Evolutionary conservation across 92 coral and sea anemone species (phyloP).

Genomic region (Parazoanthus swiftii): DNA sequence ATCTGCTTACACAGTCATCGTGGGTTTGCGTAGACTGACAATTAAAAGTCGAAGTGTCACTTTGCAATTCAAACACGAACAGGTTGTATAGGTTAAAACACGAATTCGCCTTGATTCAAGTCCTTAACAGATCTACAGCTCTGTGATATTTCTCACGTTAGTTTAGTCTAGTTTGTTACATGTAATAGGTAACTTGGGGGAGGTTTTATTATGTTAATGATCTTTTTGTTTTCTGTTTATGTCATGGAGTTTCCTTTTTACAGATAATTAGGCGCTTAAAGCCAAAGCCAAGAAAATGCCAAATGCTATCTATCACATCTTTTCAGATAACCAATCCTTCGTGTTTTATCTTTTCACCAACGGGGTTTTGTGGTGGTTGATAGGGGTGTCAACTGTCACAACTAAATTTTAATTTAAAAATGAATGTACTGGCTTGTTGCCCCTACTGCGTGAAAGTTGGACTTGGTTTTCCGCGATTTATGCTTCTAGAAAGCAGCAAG

Average conservation of each 20-base stretch:
- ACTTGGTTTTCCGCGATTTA: neutral
- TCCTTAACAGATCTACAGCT: neutral
- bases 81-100: neutral
- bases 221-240: neutral
- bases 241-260: neutral
- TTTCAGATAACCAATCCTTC: neutral
- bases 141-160: neutral
- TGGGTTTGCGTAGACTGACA: neutral
- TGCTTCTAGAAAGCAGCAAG: neutral
- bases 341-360: neutral
- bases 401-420: neutral
- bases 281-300: neutral
- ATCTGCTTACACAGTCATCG: neutral
- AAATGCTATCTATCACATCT: neutral
- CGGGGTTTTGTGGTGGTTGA: neutral
- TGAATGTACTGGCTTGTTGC: no score
- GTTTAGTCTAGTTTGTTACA: neutral
- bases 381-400: neutral
- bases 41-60: neutral
- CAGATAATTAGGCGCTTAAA: neutral
- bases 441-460: neutral
- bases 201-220: neutral
- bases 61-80: neutral
- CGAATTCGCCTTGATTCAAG: neutral
- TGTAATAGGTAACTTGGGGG: neutral